These are phyloP conservation scores for Daubentonia madagascariensis DNA, from an alignment of 2,113 vertebrate genomes.

Conservation along the genomic window DNA sequence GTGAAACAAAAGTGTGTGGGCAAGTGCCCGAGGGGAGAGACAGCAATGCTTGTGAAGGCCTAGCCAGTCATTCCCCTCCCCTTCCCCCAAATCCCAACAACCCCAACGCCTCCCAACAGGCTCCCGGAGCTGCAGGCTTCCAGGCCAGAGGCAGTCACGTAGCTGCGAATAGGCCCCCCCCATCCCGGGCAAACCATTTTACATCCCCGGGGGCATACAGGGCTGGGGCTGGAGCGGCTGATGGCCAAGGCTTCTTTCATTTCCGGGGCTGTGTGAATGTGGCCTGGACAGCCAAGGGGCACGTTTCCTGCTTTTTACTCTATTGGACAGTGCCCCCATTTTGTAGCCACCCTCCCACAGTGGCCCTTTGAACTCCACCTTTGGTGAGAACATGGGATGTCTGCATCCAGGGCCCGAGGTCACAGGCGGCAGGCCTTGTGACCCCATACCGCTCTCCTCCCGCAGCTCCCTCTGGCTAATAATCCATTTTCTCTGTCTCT, in stretches of 20 bases:
- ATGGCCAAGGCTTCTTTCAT: neutral
- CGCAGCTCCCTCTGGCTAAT: neutral
- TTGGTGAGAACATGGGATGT: neutral
- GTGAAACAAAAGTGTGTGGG: fast-evolving
- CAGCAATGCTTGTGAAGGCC: neutral
- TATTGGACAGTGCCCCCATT: neutral
- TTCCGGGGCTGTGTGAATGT: neutral
- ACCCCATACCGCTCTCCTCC: fast-evolving
- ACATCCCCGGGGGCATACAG: neutral
- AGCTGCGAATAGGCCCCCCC: neutral
- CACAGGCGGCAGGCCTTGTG: fast-evolving
- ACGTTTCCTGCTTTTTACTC: neutral
- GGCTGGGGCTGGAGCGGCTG: neutral
- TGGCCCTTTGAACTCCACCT: neutral
- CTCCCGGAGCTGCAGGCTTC: neutral
- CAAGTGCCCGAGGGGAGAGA: fast-evolving
- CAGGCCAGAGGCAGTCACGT: neutral
- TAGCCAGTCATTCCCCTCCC: neutral
- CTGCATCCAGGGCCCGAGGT: neutral
- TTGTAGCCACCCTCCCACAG: neutral
- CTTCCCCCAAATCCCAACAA: neutral
- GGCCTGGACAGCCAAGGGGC: neutral
- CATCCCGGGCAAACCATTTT: neutral
- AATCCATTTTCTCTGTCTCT: neutral
- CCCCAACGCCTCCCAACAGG: neutral